phyloP scores from a whole-genome alignment of 2,888 invertebrate species.

The Erebia ligea region DNA sequence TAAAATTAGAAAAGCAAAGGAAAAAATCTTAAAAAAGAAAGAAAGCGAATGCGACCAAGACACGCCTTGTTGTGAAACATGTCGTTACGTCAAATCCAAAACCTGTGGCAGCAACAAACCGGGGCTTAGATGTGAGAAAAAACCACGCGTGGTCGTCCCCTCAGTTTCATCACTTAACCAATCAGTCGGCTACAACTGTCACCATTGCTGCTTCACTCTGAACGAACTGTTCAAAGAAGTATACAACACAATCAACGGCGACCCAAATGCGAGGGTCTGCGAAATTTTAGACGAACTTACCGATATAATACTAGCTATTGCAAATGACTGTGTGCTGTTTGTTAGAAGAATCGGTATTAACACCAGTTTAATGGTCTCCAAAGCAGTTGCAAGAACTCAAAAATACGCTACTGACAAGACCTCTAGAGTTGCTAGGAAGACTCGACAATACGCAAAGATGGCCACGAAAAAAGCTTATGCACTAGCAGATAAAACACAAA shows the following conservation, averaged over 20 bases:
- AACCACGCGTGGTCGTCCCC: neutral
- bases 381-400: too few relatives aligned
- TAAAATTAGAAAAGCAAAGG: neutral
- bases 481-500: neutral
- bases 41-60: neutral
- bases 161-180: neutral
- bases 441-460: too few relatives aligned
- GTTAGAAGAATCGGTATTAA: constrained; percentile 3
- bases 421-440: too few relatives aligned
- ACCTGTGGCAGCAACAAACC: constrained; percentile 14
- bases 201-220: constrained; percentile 24
- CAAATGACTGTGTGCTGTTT: constrained; percentile 21
- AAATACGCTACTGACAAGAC: too few relatives aligned
- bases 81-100: constrained; percentile 25
- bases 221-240: constrained; percentile 25
- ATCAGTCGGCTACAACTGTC: constrained; percentile 14
- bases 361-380: too few relatives aligned
- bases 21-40: neutral
- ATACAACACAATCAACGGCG: constrained; percentile 15
- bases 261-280: constrained; percentile 17
- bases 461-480: too few relatives aligned
- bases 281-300: constrained; percentile 22
- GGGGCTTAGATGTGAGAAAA: constrained; percentile 1
- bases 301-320: constrained; percentile 23
- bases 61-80: constrained; percentile 7